Percentiles rank a stretch among this genome's conserved stretches.
phyloP scores from a whole-genome alignment of 2,888 invertebrate species.

The Cephus nigrinus region DNA sequence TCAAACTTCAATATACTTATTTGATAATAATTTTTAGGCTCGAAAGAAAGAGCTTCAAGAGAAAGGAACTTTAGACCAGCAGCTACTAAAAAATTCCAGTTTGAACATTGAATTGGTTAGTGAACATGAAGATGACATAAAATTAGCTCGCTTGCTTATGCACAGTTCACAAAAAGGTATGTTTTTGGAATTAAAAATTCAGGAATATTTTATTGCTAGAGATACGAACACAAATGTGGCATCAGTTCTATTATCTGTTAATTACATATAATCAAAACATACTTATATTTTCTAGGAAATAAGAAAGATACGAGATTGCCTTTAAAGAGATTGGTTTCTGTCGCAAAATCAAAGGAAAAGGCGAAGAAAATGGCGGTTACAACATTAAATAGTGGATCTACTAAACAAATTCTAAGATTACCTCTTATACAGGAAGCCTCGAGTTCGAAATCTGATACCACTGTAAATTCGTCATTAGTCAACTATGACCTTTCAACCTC shows the following conservation, averaged over 20 bases:
- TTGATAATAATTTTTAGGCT: slow-evolving; percentile 65
- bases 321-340: slow-evolving; percentile 48
- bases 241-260: not conserved
- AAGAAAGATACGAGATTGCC: slow-evolving; percentile 32
- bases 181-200: not conserved
- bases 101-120: slow-evolving; percentile 82
- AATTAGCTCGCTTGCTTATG: slow-evolving; percentile 81
- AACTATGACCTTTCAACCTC: slow-evolving; percentile 61
- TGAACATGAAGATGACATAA: slow-evolving; percentile 83
- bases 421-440: not conserved
- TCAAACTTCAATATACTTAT: not conserved
- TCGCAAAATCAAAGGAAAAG: slow-evolving; percentile 44
- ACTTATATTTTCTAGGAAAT: slow-evolving; percentile 33
- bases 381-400: not conserved
- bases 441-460: not conserved
- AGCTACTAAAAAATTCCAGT: slow-evolving; percentile 79
- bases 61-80: slow-evolving; percentile 75
- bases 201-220: not conserved
- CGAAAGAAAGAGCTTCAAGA: slow-evolving; percentile 82
- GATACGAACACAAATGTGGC: not conserved
- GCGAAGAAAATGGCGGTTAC: slow-evolving; percentile 26
- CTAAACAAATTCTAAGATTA: not conserved
- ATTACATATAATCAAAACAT: not conserved
- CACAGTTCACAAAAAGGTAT: slow-evolving; percentile 75
- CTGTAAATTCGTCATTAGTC: slow-evolving; percentile 46